These are phyloP conservation scores for Eospalax fontanierii DNA, from an alignment of 2,797 vertebrate species.

Conservation along the genomic window DNA sequence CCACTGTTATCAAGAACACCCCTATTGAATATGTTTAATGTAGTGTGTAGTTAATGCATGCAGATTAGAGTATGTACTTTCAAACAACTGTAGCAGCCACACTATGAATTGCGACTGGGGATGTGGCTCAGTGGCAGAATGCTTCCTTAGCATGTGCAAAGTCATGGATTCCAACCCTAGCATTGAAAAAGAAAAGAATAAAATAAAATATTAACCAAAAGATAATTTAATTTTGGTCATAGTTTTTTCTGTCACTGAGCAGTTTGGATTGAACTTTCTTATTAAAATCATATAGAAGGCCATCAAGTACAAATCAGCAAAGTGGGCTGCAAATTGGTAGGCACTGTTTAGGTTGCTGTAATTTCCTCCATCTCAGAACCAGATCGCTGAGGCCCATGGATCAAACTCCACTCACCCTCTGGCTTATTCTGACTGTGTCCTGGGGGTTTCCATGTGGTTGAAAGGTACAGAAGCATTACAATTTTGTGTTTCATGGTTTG, in stretches of 20 bases:
- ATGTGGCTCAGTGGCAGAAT: background rate
- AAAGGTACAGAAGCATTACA: conserved; percentile 22
- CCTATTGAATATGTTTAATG: background rate
- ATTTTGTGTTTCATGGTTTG: conserved; percentile 43
- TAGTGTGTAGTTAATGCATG: background rate
- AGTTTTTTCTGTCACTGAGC: background rate
- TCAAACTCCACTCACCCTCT: background rate
- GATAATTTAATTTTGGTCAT: conserved; percentile 56
- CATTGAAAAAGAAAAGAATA: background rate
- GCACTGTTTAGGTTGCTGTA: background rate
- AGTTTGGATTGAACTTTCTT: conserved; percentile 47
- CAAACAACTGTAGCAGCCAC: background rate
- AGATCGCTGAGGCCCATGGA: background rate
- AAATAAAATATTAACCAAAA: background rate
- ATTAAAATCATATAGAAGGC: background rate
- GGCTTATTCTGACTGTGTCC: background rate
- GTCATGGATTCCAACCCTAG: background rate
- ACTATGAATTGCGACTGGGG: background rate
- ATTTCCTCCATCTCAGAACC: background rate
- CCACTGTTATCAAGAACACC: background rate
- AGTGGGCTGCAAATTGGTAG: background rate
- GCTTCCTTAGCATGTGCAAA: background rate
- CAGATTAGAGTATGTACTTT: background rate
- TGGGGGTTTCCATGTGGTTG: background rate
- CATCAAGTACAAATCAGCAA: background rate